These are phyloP conservation scores for Gouania willdenowi DNA, from an alignment of 2,797 vertebrate species.

Conservation along the genomic window DNA sequence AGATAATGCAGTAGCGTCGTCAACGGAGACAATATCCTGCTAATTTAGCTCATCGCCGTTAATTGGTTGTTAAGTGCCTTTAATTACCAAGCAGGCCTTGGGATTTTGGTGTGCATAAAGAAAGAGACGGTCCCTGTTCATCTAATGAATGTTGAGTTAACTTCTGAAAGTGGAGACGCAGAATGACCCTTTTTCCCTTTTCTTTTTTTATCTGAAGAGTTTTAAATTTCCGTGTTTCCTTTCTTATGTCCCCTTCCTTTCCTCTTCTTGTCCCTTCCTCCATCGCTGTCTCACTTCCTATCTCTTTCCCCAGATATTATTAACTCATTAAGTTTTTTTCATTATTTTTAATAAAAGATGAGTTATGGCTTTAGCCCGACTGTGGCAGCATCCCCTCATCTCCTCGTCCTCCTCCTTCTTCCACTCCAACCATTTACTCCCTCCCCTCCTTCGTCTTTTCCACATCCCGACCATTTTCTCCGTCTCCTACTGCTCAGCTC, in stretches of 20 bases:
- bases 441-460: constrained; percentile 1
- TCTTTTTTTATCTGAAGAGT: constrained; percentile 10
- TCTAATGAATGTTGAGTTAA: constrained; percentile 57
- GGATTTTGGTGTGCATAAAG: constrained; percentile 58
- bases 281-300: constrained; percentile 56
- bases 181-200: constrained; percentile 46
- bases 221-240: constrained; percentile 19
- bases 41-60: constrained; percentile 77
- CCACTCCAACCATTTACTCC: constrained; percentile 51
- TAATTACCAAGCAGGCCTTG: constrained; percentile 70
- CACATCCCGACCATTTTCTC: constrained; percentile 2
- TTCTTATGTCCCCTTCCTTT: constrained; percentile 35
- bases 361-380: constrained; percentile 76
- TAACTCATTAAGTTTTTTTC: constrained; percentile 78
- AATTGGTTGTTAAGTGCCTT: constrained; percentile 77
- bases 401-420: constrained; percentile 28
- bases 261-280: constrained; percentile 57
- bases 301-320: constrained; percentile 74
- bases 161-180: constrained; percentile 48
- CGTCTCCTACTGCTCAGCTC: constrained; percentile 37
- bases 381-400: constrained; percentile 57
- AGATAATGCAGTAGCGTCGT: constrained; percentile 63
- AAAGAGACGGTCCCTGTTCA: constrained; percentile 35
- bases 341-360: constrained; percentile 79
- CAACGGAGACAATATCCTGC: constrained; percentile 70